Percentiles rank a stretch among this genome's conserved stretches.
These are phyloP conservation scores for Pangasius mekongensis DNA, from an alignment of 2,797 vertebrate species.

Conservation along the genomic window DNA sequence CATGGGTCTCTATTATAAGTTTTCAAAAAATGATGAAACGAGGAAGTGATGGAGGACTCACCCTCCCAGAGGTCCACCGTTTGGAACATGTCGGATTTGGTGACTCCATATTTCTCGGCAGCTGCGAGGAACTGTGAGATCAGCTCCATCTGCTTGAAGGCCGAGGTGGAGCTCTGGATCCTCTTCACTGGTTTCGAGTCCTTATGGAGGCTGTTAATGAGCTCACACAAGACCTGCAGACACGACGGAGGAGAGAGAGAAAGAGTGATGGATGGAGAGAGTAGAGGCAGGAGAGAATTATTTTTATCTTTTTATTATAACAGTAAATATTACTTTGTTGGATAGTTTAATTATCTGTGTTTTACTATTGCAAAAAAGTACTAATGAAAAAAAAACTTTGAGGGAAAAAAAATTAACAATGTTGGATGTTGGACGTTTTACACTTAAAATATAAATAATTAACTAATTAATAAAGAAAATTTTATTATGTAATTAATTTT, in stretches of 20 bases:
- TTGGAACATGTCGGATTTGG: slow-evolving; percentile 93
- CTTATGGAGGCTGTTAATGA: slow-evolving; percentile 88
- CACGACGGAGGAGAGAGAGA: not conserved
- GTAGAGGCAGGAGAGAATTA: not conserved
- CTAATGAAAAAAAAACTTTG: not conserved
- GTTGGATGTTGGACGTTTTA: not conserved
- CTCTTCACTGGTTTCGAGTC: slow-evolving; percentile 82
- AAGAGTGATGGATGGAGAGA: not conserved
- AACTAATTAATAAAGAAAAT: not conserved
- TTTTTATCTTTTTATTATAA: not conserved
- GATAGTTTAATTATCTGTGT: not conserved
- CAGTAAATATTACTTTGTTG: not conserved
- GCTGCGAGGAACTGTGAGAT: slow-evolving; percentile 91
- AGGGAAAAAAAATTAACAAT: no score
- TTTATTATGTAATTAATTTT: not conserved
- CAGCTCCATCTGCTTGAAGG: slow-evolving; percentile 98
- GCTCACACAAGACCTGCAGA: slow-evolving; percentile 83
- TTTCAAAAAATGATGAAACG: not conserved
- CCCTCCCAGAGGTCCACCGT: slow-evolving; percentile 95
- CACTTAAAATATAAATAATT: not conserved
- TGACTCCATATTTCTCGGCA: slow-evolving; percentile 86
- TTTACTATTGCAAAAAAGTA: not conserved
- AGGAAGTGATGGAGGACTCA: slow-evolving; percentile 56
- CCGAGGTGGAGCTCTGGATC: slow-evolving; percentile 82
- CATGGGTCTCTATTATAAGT: not conserved